These are phyloP conservation scores for Palaemon carinicauda DNA, from an alignment of 1,140 invertebrate species.

Conservation along the genomic window DNA sequence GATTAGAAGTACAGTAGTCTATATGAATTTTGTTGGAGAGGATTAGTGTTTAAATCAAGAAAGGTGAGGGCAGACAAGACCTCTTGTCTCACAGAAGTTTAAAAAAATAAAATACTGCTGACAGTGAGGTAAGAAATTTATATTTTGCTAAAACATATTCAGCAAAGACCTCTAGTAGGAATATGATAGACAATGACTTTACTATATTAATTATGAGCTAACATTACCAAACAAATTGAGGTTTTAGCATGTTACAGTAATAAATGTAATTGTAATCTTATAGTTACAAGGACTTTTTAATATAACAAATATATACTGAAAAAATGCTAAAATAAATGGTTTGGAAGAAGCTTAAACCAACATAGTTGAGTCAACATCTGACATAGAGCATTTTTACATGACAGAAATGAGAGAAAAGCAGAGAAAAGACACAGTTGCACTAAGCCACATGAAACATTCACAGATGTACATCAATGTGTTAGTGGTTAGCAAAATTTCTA, in stretches of 20 bases:
- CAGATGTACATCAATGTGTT: slow-evolving; percentile 40
- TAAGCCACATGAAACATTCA: slow-evolving; percentile 40
- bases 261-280: neutral
- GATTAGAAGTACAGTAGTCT: slow-evolving; percentile 26
- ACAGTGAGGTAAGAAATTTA: slow-evolving; percentile 14
- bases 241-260: slow-evolving; percentile 19
- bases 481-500: slow-evolving; percentile 42
- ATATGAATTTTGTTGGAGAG: slow-evolving; percentile 24
- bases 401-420: slow-evolving; percentile 6
- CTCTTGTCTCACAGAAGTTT: neutral
- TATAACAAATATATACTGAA: neutral
- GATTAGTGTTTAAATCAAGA: slow-evolving; percentile 7
- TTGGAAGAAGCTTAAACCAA: neutral
- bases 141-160: slow-evolving; percentile 7
- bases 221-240: neutral
- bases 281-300: neutral
- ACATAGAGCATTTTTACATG: slow-evolving; percentile 10
- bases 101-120: slow-evolving; percentile 12
- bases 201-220: neutral
- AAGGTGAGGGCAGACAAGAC: neutral
- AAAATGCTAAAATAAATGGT: slow-evolving; percentile 3
- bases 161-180: neutral
- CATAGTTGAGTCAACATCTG: slow-evolving; percentile 12
- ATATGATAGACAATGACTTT: neutral
- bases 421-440: slow-evolving; percentile 31